Evolutionary conservation across 2,113 vertebrate species (phyloP).

Genomic region (Natator depressus): DNA sequence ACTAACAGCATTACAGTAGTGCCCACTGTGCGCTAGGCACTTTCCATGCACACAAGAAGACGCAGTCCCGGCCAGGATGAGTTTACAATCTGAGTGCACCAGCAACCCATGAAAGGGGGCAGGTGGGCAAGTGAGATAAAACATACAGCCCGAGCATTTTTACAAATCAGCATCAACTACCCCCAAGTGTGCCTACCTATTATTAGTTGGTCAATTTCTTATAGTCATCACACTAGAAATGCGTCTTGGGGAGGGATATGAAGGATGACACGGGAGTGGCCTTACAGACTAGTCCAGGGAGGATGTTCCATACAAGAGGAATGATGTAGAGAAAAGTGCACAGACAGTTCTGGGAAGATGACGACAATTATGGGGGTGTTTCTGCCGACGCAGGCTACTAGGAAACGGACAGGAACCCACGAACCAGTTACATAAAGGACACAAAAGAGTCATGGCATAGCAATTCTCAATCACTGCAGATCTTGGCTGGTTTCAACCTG

Average conservation of each 20-base stretch:
- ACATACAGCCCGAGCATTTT: background rate
- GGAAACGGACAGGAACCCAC: rapidly evolving
- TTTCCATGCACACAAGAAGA: background rate
- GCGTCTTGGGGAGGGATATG: background rate
- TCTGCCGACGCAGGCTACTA: background rate
- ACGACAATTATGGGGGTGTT: background rate
- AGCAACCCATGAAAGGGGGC: background rate
- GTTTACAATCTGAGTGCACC: background rate
- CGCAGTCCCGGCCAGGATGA: background rate
- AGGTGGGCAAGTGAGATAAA: background rate
- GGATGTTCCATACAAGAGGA: background rate
- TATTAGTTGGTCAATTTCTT: background rate
- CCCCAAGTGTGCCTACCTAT: background rate
- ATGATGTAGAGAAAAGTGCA: background rate
- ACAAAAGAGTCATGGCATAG: background rate
- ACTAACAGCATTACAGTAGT: background rate
- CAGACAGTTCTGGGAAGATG: background rate
- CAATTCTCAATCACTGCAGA: background rate
- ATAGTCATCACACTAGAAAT: background rate
- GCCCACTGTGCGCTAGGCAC: background rate
- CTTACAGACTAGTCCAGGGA: rapidly evolving
- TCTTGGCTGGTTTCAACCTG: background rate
- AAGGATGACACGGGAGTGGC: background rate
- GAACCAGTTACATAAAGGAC: background rate
- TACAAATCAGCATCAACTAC: background rate